Evolutionary conservation across 2,797 vertebrate species (phyloP).

Genomic region (Aulostomus chinensis): DNA sequence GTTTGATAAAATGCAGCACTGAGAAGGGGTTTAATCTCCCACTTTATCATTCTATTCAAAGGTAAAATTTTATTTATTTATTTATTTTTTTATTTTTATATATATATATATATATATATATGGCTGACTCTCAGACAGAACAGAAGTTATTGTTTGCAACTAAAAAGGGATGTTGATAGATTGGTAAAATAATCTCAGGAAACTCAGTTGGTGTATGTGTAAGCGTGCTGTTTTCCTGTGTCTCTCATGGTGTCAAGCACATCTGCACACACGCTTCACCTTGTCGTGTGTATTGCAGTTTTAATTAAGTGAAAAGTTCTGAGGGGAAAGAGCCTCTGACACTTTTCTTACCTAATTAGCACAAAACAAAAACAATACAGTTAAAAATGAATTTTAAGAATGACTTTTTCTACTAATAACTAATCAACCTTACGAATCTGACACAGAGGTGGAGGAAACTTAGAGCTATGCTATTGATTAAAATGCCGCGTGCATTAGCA

Average conservation of each 20-base stretch:
- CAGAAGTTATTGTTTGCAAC: too few species aligned
- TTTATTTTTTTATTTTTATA: too few species aligned
- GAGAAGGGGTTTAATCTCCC: too few species aligned
- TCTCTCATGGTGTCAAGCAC: constrained; percentile 6
- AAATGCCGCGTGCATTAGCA: constrained; percentile 60
- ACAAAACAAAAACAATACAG: constrained; percentile 31
- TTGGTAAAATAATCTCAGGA: too few species aligned
- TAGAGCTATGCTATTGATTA: constrained; percentile 65
- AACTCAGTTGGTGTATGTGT: neutral
- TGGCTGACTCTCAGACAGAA: neutral
- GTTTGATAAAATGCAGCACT: too few species aligned
- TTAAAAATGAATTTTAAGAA: constrained; percentile 47
- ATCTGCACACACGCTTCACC: constrained; percentile 9
- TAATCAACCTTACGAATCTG: constrained; percentile 59
- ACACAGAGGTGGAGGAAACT: constrained; percentile 38
- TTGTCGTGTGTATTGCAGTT: constrained; percentile 13
- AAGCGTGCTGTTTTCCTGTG: constrained; percentile 4
- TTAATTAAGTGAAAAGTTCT: constrained; percentile 62
- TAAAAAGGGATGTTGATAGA: too few species aligned
- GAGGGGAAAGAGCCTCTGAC: constrained; percentile 21
- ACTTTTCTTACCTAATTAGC: constrained; percentile 44
- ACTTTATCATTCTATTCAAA: too few species aligned
- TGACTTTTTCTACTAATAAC: constrained; percentile 57
- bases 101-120: neutral
- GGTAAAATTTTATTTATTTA: too few species aligned